Percentiles rank a stretch among this genome's conserved stretches.
These are phyloP conservation scores for Tympanoctomys barrerae DNA, from an alignment of 2,797 vertebrate genomes.

Conservation along the genomic window DNA sequence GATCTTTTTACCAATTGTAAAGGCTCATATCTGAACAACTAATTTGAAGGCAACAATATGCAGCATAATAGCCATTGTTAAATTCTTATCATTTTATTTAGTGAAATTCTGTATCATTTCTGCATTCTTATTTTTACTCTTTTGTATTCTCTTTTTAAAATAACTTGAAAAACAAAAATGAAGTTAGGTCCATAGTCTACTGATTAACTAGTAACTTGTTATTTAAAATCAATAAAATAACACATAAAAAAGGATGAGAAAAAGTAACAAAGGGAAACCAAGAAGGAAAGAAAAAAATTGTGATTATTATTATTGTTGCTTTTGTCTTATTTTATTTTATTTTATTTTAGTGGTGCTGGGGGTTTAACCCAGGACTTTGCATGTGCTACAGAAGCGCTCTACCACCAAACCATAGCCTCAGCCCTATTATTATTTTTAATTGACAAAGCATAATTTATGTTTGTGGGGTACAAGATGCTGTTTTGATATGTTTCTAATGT, in stretches of 20 bases:
- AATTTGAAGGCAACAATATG: too few species aligned
- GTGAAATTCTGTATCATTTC: too few species aligned
- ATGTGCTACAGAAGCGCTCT: background rate
- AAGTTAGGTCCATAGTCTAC: background rate
- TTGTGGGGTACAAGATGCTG: background rate
- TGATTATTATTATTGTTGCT: background rate
- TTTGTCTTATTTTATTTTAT: background rate
- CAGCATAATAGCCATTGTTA: too few species aligned
- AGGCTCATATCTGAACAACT: too few species aligned
- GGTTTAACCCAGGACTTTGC: background rate
- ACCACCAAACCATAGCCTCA: background rate
- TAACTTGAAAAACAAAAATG: background rate
- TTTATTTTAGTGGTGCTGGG: background rate
- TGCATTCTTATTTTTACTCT: too few species aligned
- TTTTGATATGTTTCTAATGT: background rate
- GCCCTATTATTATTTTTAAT: background rate
- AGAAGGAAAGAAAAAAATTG: background rate
- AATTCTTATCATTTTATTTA: too few species aligned
- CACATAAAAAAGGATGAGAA: background rate
- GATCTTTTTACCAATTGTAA: too few species aligned
- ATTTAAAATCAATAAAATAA: slow-evolving; percentile 23
- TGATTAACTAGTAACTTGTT: slow-evolving; percentile 7
- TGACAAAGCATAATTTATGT: background rate
- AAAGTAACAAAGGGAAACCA: background rate
- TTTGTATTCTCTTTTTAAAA: too few species aligned